Conservation (phyloP, 1,140 invertebrate species). For the Neoseiulus cucumeris region DNA sequence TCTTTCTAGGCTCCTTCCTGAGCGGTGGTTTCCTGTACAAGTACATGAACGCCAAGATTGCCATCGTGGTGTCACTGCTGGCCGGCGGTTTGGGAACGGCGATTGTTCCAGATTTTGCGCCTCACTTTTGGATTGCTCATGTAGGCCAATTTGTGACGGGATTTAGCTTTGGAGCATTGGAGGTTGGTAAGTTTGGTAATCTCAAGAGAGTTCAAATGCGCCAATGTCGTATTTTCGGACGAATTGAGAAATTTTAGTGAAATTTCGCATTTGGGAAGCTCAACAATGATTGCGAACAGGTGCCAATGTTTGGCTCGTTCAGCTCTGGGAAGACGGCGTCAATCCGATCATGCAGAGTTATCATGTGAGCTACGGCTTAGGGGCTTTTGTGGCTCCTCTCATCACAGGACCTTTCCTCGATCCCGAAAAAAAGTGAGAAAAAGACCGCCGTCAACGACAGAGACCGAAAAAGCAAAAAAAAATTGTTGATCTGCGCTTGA, state of each 20-base stretch:
- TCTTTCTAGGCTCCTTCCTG: not conserved
- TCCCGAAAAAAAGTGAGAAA: not conserved
- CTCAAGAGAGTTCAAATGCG: not conserved
- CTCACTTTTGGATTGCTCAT: not conserved
- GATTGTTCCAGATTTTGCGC: not conserved
- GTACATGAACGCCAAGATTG: not conserved
- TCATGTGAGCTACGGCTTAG: slow-evolving; percentile 29
- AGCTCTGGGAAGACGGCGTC: not conserved
- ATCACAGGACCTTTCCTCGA: slow-evolving; percentile 31
- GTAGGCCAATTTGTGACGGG: not conserved
- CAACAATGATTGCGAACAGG: not conserved
- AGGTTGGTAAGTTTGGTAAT: not conserved
- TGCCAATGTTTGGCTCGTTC: not conserved
- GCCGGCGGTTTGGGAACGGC: not conserved
- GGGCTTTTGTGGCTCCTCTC: slow-evolving; percentile 33
- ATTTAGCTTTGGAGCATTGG: not conserved
- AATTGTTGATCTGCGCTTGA: not conserved
- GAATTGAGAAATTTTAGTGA: not conserved
- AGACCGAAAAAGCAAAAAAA: not conserved
- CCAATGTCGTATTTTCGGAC: not conserved
- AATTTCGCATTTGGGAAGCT: not conserved
- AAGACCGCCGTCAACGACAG: not conserved
- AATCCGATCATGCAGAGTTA: not conserved
- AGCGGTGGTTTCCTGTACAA: not conserved
- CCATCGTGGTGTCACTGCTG: not conserved